Conservation (phyloP, 2,888 invertebrate genomes). For the Caenorhabditis sp. region DNA sequence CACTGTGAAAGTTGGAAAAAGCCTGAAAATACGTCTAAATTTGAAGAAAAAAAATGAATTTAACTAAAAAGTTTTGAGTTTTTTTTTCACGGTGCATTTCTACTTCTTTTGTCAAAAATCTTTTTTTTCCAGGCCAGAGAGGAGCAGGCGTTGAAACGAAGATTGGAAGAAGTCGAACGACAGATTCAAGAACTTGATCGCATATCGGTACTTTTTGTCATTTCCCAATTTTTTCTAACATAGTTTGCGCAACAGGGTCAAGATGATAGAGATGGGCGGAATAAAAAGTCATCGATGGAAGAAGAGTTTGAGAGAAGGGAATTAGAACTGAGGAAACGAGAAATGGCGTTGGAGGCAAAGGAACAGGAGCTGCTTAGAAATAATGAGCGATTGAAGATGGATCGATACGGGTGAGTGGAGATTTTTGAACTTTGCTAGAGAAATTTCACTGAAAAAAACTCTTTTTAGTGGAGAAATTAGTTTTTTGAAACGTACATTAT, state of each 20-base stretch:
- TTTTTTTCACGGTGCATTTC: not conserved
- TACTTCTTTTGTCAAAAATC: not conserved
- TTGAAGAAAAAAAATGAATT: too few relatives aligned
- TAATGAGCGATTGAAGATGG: not conserved
- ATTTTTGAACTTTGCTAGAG: too few relatives aligned
- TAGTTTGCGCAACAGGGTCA: too few relatives aligned
- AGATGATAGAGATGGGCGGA: too few relatives aligned
- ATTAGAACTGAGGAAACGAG: not conserved
- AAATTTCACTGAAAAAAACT: too few relatives aligned
- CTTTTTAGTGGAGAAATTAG: too few relatives aligned
- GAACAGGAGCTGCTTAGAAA: not conserved
- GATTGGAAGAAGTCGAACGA: constrained; percentile 16
- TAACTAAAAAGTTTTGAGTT: too few relatives aligned
- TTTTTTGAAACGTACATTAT: too few relatives aligned
- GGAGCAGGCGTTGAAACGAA: constrained; percentile 3
- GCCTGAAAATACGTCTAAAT: too few relatives aligned
- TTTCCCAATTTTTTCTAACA: too few relatives aligned
- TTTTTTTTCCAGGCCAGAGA: not conserved
- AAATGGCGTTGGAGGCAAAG: not conserved
- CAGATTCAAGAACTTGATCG: constrained; percentile 9
- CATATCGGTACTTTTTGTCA: not conserved
- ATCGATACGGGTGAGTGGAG: not conserved
- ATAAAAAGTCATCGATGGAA: not conserved
- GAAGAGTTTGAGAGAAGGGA: not conserved
- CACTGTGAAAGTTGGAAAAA: too few relatives aligned